phyloP scores from a whole-genome alignment of 1,140 invertebrate species.

The Ruditapes philippinarum region DNA sequence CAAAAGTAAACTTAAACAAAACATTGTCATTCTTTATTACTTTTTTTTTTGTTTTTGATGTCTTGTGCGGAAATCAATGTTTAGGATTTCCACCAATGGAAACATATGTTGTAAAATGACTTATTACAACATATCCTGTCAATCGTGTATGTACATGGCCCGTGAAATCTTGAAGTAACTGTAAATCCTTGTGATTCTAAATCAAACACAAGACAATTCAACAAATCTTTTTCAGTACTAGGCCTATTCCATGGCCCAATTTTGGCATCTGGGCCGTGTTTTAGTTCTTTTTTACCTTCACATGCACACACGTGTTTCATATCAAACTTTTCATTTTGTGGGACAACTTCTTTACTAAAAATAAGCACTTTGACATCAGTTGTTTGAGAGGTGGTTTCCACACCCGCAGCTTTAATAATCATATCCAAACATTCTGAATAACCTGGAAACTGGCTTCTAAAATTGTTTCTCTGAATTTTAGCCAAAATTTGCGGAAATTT shows the following conservation, averaged over 20 bases:
- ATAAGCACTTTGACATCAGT: conserved; percentile 66
- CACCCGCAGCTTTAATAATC: conserved; percentile 65
- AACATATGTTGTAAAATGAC: conserved; percentile 66
- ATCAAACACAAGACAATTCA: conserved; percentile 74
- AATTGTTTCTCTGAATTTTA: conserved; percentile 73
- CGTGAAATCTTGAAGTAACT: conserved; percentile 64
- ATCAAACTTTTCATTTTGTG: conserved; percentile 64
- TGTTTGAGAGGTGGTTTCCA: conserved; percentile 61
- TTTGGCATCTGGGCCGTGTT: conserved; percentile 56
- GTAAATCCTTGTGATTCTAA: conserved; percentile 70
- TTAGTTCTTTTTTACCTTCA: conserved; percentile 46
- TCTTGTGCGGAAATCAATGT: too few relatives aligned
- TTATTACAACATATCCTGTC: conserved; percentile 68
- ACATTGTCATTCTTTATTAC: too few relatives aligned
- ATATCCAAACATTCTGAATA: conserved; percentile 67
- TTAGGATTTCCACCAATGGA: conserved; percentile 75
- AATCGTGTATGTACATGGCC: conserved; percentile 69
- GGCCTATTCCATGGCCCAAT: conserved; percentile 72
- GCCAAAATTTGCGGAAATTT: conserved; percentile 71
- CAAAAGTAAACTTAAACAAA: too few relatives aligned
- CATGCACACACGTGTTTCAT: conserved; percentile 66
- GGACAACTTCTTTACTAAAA: conserved; percentile 64
- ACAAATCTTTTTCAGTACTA: conserved; percentile 71
- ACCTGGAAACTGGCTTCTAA: conserved; percentile 69
- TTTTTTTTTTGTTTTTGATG: too few relatives aligned